A percentile compares a stretch with the other conserved stretches of the same genome.
Evolutionary conservation across 2,888 invertebrate genomes (phyloP).

Genomic region (Peribatodes rhomboidaria): DNA sequence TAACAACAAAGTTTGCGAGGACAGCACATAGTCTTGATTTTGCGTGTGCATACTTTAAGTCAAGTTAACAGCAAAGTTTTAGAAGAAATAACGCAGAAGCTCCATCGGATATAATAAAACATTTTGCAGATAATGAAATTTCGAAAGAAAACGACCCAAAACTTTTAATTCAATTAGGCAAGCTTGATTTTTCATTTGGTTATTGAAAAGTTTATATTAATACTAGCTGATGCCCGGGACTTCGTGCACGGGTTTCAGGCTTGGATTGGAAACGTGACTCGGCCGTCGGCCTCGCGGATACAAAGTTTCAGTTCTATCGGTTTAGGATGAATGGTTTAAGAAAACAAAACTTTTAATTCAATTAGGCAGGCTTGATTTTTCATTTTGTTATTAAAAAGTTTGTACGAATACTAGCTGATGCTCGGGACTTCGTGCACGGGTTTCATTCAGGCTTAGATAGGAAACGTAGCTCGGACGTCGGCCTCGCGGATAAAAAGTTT

Average conservation of each 20-base stretch:
- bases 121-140: not conserved
- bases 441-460: too few species aligned
- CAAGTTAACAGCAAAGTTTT: not conserved
- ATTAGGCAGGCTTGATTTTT: not conserved
- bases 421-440: too few species aligned
- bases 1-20: conserved; percentile 23
- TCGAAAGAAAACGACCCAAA: conserved; percentile 1
- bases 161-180: not conserved
- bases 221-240: too few species aligned
- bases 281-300: too few species aligned
- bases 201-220: not conserved
- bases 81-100: not conserved
- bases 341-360: conserved; percentile 1
- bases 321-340: not conserved
- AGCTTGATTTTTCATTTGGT: not conserved
- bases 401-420: too few species aligned
- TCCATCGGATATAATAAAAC: not conserved
- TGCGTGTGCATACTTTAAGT: not conserved
- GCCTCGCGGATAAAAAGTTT: too few species aligned
- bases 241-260: too few species aligned
- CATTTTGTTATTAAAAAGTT: not conserved
- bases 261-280: too few species aligned
- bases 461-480: too few species aligned
- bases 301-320: too few species aligned
- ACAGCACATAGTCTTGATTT: conserved; percentile 16